These are phyloP conservation scores for Oreochromis niloticus DNA, from an alignment of 2,113 vertebrate genomes.

Conservation along the genomic window DNA sequence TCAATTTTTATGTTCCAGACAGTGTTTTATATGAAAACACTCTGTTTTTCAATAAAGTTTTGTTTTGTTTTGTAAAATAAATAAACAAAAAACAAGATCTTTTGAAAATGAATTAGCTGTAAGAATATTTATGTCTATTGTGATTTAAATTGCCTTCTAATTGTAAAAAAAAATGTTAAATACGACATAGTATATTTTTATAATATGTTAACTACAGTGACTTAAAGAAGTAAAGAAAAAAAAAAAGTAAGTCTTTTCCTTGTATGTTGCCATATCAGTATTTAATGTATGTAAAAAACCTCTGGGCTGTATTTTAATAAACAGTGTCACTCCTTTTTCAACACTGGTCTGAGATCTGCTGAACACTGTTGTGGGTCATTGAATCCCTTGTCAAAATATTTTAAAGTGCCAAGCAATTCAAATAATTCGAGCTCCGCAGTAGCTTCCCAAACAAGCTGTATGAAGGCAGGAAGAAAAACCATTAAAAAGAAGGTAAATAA, in stretches of 20 bases:
- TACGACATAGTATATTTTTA: conserved; percentile 66
- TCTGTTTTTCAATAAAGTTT: conserved; percentile 8
- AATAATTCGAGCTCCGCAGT: neutral
- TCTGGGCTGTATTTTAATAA: conserved; percentile 33
- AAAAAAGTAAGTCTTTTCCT: conserved; percentile 23
- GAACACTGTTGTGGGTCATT: neutral
- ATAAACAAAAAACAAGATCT: neutral
- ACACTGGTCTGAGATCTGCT: conserved; percentile 6
- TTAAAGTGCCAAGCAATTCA: neutral
- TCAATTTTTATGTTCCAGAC: conserved; percentile 19
- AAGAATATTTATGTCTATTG: conserved; percentile 42
- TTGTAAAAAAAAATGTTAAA: conserved; percentile 52
- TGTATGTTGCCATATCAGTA: conserved; percentile 47
- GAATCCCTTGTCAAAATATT: neutral
- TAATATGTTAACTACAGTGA: conserved; percentile 38
- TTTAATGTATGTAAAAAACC: conserved; percentile 33
- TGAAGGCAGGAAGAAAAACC: neutral
- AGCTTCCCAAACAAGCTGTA: neutral
- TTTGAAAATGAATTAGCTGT: conserved; percentile 15
- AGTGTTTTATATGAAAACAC: conserved; percentile 50
- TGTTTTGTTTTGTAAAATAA: conserved; percentile 20
- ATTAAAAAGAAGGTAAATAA: neutral
- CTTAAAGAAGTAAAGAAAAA: neutral
- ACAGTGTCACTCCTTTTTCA: conserved; percentile 29
- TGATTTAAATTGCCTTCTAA: conserved; percentile 65